Base-by-base conservation (phyloP, 2,113 vertebrate genomes). In the Sialia sialis region DNA sequence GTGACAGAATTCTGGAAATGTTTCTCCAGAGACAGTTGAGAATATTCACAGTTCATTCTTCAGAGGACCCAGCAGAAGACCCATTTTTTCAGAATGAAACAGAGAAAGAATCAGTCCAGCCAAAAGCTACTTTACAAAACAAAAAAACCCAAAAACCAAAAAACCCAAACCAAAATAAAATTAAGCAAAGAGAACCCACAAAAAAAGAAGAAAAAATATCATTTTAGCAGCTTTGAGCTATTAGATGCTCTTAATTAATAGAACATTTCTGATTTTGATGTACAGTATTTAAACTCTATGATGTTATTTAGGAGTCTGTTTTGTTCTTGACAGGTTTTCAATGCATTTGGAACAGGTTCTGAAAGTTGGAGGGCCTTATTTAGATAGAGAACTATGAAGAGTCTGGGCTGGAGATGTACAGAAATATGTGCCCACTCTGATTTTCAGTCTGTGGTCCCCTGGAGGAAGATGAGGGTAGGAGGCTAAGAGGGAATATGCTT, bases 311-410 rank as follows among this genome's bases (percentile, higher is more conserved):
- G 83, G 29, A 91, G 6, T 7, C 25, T 48, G 17, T 70, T 95
- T 93, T 96, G 54, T 72, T 97, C 84, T 95, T 95, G 84, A 56
- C 44, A 81, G 48, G 41, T 48, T 96, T 95, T 94, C 78, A 92
- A 39, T 94, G 69, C 26, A 30, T 54, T 92, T 92, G 79, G 39
- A 95, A 72, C 18, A 22, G 27, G 3, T 4, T 80, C 13, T 87
- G 41, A 68, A 87, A 62, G 36, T 8, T 38, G 17, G 38, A 85
- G 12, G 7, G 5, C 34, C 41, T 78, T 29, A 32, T 46, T 70
- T 21, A 59, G 16, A 27, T 4, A 34, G 56, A 63, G 20, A 83
- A 10, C 22, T 81, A 17, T 1, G 8, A 73, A 44, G 7, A 58
- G 11, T 36, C 32, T 68, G 30, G 34, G 22, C 39, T 70, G 43